Percentiles rank a stretch among this genome's conserved stretches.
phyloP scores from a whole-genome alignment of 2,888 invertebrate species.

The Eupithecia pulchellata region DNA sequence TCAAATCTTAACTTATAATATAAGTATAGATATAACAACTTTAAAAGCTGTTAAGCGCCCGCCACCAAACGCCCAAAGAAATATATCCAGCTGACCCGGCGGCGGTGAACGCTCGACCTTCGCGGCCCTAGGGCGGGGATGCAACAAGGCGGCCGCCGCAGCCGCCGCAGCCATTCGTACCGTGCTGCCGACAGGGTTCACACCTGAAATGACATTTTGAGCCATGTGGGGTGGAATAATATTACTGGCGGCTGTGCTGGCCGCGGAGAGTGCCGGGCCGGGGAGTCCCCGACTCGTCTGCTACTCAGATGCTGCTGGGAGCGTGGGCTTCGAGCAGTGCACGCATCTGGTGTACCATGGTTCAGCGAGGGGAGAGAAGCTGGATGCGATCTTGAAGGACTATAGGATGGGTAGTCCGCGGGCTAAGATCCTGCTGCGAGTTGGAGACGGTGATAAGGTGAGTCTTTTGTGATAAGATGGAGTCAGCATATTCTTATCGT shows the following conservation, averaged over 20 bases:
- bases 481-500: too few relatives aligned
- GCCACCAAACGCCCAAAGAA: constrained; percentile 24
- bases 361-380: constrained; percentile 73
- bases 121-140: constrained; percentile 74
- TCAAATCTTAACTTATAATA: background rate
- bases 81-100: constrained; percentile 46
- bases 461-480: too few relatives aligned
- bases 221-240: constrained; percentile 72
- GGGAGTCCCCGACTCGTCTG: constrained; percentile 80
- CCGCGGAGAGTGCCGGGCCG: constrained; percentile 70
- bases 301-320: constrained; percentile 68
- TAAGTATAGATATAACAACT: too few relatives aligned
- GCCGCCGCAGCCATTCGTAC: constrained; percentile 69
- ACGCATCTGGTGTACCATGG: constrained; percentile 82
- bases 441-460: constrained; percentile 86
- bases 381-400: constrained; percentile 75
- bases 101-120: constrained; percentile 76
- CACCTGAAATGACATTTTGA: constrained; percentile 49
- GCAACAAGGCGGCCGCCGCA: constrained; percentile 66
- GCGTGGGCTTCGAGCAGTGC: constrained; percentile 71
- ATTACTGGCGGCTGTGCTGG: constrained; percentile 64
- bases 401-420: constrained; percentile 79
- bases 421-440: constrained; percentile 83
- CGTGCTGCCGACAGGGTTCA: constrained; percentile 72
- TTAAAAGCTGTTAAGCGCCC: constrained; percentile 2